Conservation (phyloP, 2,113 vertebrate species). For the Pao palembangensis region DNA sequence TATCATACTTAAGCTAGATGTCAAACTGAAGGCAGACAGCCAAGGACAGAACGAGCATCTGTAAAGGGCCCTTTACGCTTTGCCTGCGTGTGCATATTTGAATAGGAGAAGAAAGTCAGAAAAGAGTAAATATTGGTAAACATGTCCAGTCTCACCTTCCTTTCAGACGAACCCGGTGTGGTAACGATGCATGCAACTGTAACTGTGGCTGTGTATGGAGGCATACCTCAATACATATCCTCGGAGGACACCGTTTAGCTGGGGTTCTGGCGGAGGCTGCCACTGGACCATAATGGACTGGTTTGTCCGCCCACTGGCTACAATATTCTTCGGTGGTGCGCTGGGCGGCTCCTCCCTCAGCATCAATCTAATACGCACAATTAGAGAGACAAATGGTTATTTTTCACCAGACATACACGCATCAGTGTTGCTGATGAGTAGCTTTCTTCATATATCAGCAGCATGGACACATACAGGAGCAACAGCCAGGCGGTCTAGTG, state of each 20-base stretch:
- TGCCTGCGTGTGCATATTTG: background rate
- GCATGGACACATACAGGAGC: background rate
- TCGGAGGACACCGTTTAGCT: conserved; percentile 89
- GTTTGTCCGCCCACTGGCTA: conserved; percentile 93
- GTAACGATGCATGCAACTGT: background rate
- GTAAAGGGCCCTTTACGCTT: conserved; percentile 12
- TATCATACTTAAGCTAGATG: conserved; percentile 26
- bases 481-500: conserved; percentile 1
- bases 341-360: conserved; percentile 91
- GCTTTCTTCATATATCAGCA: too few relatives aligned
- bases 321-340: conserved; percentile 92
- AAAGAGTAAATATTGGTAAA: too few relatives aligned
- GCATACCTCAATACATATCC: conserved; percentile 88
- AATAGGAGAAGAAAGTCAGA: too few relatives aligned
- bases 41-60: conserved; percentile 12
- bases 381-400: conserved; percentile 9
- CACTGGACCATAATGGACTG: conserved; percentile 99
- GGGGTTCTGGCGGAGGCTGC: conserved; percentile 92
- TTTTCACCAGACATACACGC: conserved; percentile 4
- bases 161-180: too few relatives aligned
- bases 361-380: conserved; percentile 77
- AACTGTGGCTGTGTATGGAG: background rate
- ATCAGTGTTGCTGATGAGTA: background rate
- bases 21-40: conserved; percentile 18
- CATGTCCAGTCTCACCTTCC: too few relatives aligned